Conservation (phyloP, 2,113 vertebrate species). For the Oryzias celebensis region DNA sequence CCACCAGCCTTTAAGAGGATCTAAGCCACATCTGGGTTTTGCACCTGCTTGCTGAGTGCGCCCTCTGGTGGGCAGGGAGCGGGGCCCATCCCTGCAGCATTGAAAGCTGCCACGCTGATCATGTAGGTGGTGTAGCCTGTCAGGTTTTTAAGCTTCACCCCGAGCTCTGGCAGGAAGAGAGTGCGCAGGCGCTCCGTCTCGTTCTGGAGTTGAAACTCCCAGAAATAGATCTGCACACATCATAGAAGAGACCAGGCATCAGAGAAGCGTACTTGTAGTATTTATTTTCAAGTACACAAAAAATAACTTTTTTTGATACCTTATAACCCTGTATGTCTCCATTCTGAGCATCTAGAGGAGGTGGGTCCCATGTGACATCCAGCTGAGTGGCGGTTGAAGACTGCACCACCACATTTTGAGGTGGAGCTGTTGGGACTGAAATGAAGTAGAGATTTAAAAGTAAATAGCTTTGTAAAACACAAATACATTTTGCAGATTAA, state of each 20-base stretch:
- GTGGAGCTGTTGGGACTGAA: slow-evolving; percentile 88
- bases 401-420: slow-evolving; percentile 85
- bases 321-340: slow-evolving; percentile 98
- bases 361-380: slow-evolving; percentile 92
- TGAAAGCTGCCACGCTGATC: slow-evolving; percentile 92
- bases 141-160: slow-evolving; percentile 93
- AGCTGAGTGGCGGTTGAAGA: slow-evolving; percentile 90
- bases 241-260: slow-evolving; percentile 12
- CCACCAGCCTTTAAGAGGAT: not conserved
- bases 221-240: slow-evolving; percentile 88
- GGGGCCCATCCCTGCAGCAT: slow-evolving; percentile 90
- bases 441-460: slow-evolving; percentile 7
- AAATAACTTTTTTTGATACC: slow-evolving; percentile 64
- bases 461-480: not conserved
- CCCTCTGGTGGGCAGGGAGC: slow-evolving; percentile 81
- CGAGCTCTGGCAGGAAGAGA: slow-evolving; percentile 88
- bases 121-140: slow-evolving; percentile 93
- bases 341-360: slow-evolving; percentile 86
- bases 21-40: slow-evolving; percentile 28
- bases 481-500: slow-evolving; percentile 1
- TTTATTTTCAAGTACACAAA: not conserved
- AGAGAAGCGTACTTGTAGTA: slow-evolving; percentile 6
- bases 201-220: slow-evolving; percentile 89
- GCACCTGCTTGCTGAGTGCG: slow-evolving; percentile 96
- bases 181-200: slow-evolving; percentile 85